These are phyloP conservation scores for Bombus consobrinus DNA, from an alignment of 1,140 invertebrate species.

Conservation along the genomic window DNA sequence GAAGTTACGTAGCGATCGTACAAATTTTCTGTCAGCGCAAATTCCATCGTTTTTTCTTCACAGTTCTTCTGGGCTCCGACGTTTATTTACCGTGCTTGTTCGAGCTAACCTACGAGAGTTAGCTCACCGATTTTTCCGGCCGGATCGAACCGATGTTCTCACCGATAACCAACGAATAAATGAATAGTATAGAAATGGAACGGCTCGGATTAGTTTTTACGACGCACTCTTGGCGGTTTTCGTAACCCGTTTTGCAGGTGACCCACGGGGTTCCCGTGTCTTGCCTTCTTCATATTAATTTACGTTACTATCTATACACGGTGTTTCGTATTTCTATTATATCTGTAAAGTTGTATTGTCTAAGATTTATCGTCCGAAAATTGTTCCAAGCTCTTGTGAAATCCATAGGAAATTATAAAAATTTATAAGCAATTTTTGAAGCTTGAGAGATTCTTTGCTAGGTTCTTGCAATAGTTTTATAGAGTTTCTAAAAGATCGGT, in stretches of 20 bases:
- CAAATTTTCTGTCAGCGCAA: neutral
- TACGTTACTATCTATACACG: too few relatives aligned
- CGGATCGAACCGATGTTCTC: neutral
- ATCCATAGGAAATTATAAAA: neutral
- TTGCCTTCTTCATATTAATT: too few relatives aligned
- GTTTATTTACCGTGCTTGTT: neutral
- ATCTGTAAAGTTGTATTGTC: neutral
- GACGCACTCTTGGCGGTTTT: neutral
- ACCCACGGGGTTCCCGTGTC: neutral
- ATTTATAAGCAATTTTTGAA: neutral
- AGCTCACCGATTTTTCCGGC: slow-evolving; percentile 3
- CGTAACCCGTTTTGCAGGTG: neutral
- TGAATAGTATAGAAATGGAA: neutral
- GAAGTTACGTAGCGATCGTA: too few relatives aligned
- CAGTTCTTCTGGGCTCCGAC: neutral
- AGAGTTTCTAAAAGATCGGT: too few relatives aligned
- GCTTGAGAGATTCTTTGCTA: neutral
- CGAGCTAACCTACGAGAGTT: neutral
- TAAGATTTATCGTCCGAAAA: neutral
- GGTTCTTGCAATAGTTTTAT: too few relatives aligned
- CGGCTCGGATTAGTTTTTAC: neutral
- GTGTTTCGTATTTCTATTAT: too few relatives aligned
- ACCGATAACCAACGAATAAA: slow-evolving; percentile 7
- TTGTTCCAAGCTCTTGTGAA: neutral
- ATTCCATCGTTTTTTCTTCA: neutral